Evolutionary conservation across 2,113 vertebrate species (phyloP).

Genomic region (Erythrocercus mccallii): DNA sequence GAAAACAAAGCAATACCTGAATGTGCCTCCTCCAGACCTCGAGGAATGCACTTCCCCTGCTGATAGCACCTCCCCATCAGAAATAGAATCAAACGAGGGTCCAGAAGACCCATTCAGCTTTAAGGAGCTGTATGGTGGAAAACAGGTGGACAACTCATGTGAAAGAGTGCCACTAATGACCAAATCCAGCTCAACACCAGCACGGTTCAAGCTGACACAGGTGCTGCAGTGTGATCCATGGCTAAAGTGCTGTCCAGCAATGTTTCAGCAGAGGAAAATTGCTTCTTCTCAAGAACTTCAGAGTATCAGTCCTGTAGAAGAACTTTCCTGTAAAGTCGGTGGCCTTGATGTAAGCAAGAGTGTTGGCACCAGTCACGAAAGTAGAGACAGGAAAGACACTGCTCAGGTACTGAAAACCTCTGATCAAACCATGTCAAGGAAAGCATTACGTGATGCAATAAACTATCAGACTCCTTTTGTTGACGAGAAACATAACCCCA

Average conservation of each 20-base stretch:
- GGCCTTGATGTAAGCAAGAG: slow-evolving; percentile 59
- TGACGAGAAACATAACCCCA: slow-evolving; percentile 71
- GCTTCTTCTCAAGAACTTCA: slow-evolving; percentile 76
- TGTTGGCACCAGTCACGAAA: slow-evolving; percentile 76
- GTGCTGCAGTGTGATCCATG: slow-evolving; percentile 76
- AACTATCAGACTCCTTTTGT: slow-evolving; percentile 69
- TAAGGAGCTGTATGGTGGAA: slow-evolving; percentile 60
- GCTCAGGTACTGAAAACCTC: slow-evolving; percentile 72
- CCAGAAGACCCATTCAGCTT: slow-evolving; percentile 65
- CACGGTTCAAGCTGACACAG: slow-evolving; percentile 64
- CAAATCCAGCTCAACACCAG: slow-evolving; percentile 46
- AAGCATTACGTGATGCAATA: slow-evolving; percentile 79
- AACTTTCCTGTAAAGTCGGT: slow-evolving; percentile 69
- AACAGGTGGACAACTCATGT: background rate
- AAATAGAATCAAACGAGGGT: slow-evolving; percentile 67
- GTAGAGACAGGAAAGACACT: slow-evolving; percentile 80
- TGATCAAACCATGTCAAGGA: slow-evolving; percentile 72
- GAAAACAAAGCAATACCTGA: slow-evolving; percentile 85
- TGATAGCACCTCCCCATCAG: slow-evolving; percentile 70
- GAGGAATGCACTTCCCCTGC: slow-evolving; percentile 57
- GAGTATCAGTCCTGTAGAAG: slow-evolving; percentile 74
- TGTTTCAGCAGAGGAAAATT: slow-evolving; percentile 78
- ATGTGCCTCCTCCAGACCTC: slow-evolving; percentile 78
- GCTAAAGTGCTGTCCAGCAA: slow-evolving; percentile 71
- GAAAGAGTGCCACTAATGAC: slow-evolving; percentile 65